Evolutionary conservation across 2,888 invertebrate species (phyloP).

Genomic region (Drosophila pseudotalamancana): DNA sequence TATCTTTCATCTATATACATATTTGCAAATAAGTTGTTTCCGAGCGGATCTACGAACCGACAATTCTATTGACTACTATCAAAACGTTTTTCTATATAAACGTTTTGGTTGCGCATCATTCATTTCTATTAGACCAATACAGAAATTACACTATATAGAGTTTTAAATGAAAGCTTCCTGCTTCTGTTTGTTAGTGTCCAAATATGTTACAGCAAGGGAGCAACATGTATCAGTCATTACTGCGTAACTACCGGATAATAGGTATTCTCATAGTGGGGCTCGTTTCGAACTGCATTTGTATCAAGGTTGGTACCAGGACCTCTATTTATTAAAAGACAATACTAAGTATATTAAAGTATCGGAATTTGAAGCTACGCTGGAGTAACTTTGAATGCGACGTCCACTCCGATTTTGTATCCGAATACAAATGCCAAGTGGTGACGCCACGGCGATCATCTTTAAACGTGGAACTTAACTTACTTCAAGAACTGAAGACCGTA

Average conservation of each 20-base stretch:
- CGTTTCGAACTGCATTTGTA: background rate
- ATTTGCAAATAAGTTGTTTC: no score
- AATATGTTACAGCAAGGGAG: background rate
- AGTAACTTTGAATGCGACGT: background rate
- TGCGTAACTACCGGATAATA: background rate
- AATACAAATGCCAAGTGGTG: background rate
- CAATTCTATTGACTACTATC: background rate
- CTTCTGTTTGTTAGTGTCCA: background rate
- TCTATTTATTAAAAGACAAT: background rate
- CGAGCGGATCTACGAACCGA: no score
- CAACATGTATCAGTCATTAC: conserved; percentile 2
- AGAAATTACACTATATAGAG: background rate
- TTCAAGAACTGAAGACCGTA: background rate
- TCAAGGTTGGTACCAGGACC: background rate
- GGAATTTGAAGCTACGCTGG: background rate
- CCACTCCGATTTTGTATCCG: background rate
- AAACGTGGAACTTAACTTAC: background rate
- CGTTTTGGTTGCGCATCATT: background rate
- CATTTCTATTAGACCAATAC: background rate
- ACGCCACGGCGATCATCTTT: background rate
- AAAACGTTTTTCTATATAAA: background rate
- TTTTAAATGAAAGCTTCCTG: background rate
- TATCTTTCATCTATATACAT: no score
- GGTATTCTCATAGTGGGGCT: background rate
- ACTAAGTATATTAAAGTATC: background rate